A percentile compares a stretch with the other conserved stretches of the same genome.
phyloP scores from a whole-genome alignment of 1,140 invertebrate species.

The Psilanteris sp. region DNA sequence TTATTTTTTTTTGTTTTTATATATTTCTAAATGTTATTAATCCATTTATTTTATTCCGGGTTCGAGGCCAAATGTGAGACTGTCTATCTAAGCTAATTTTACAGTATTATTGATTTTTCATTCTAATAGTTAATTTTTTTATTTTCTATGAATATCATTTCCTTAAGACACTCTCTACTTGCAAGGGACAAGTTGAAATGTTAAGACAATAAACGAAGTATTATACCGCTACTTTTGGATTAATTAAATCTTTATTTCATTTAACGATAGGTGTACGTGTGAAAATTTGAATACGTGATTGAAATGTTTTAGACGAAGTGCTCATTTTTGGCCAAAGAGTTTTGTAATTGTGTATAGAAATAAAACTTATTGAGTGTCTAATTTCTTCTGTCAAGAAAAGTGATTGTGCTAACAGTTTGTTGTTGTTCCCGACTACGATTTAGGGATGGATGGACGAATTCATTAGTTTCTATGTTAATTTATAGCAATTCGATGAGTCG shows the following conservation, averaged over 20 bases:
- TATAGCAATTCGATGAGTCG: constrained; percentile 20
- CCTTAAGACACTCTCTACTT: constrained; percentile 46
- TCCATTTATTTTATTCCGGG: constrained; percentile 18
- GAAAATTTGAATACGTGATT: constrained; percentile 40
- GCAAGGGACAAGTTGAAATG: constrained; percentile 37
- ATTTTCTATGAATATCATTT: constrained; percentile 41
- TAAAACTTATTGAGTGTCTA: constrained; percentile 1
- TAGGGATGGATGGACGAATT: constrained; percentile 21
- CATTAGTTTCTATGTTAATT: too few species aligned
- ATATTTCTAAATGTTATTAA: constrained; percentile 6
- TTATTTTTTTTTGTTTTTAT: neutral
- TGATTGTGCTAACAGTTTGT: constrained; percentile 15
- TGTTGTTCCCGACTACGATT: constrained; percentile 15
- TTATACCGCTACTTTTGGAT: constrained; percentile 28
- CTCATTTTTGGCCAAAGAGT: constrained; percentile 12
- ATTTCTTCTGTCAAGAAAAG: neutral
- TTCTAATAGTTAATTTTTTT: constrained; percentile 41
- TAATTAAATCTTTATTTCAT: constrained; percentile 31
- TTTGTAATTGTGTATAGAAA: constrained; percentile 12
- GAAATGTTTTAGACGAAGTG: constrained; percentile 29
- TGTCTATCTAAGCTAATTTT: constrained; percentile 52
- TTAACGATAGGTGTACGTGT: constrained; percentile 23
- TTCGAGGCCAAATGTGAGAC: constrained; percentile 58
- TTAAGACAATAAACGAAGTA: constrained; percentile 37
- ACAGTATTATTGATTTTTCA: constrained; percentile 29